Evolutionary conservation across 2,797 vertebrate genomes (phyloP).

Genomic region (Holocentrus rufus): DNA sequence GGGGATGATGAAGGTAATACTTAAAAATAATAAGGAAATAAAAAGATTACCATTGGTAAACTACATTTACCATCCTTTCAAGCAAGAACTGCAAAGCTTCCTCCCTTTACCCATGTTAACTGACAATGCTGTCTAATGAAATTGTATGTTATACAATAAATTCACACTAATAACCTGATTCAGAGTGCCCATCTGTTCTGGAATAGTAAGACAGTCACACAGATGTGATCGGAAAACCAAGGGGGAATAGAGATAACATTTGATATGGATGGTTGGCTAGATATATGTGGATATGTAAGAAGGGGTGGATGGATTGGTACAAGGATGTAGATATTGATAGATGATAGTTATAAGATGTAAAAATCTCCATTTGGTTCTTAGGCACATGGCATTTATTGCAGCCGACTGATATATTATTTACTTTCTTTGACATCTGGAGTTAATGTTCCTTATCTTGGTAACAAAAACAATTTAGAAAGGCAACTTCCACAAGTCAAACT

Average conservation of each 20-base stretch:
- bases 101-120: conserved; percentile 60
- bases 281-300: conserved; percentile 51
- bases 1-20: too few relatives aligned
- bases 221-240: conserved; percentile 67
- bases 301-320: conserved; percentile 62
- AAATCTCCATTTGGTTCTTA: conserved; percentile 77
- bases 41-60: too few relatives aligned
- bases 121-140: conserved; percentile 66
- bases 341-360: conserved; percentile 67
- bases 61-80: background rate
- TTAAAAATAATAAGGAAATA: too few relatives aligned
- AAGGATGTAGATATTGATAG: conserved; percentile 67
- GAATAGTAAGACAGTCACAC: conserved; percentile 52
- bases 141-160: conserved; percentile 65
- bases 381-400: conserved; percentile 80
- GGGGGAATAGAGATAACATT: conserved; percentile 66
- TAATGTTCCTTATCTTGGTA: conserved; percentile 87
- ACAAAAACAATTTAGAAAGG: conserved; percentile 89
- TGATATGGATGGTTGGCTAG: conserved; percentile 68
- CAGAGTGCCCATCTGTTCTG: conserved; percentile 70
- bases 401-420: conserved; percentile 82
- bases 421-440: conserved; percentile 86
- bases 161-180: conserved; percentile 68
- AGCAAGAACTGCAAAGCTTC: conserved; percentile 45
- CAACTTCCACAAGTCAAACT: conserved; percentile 88